phyloP scores from a whole-genome alignment of 1,140 invertebrate genomes.

The Archegozetes longisetosus region DNA sequence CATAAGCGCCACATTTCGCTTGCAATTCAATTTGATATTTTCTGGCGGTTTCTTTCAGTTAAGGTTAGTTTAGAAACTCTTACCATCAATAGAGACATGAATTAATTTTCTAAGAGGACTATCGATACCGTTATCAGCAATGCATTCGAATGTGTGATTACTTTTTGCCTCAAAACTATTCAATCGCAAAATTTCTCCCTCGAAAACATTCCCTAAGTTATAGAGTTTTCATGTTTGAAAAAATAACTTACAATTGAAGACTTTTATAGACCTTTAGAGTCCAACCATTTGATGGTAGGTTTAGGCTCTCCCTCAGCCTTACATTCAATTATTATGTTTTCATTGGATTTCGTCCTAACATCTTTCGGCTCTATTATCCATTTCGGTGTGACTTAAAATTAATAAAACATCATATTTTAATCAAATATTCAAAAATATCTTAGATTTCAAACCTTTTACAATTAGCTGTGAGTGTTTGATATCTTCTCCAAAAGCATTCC shows the following conservation, averaged over 20 bases:
- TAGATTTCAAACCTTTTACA: constrained; percentile 11
- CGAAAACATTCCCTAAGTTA: too few relatives aligned
- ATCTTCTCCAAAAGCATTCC: constrained; percentile 44
- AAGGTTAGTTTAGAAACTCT: too few relatives aligned
- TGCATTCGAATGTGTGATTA: constrained; percentile 13
- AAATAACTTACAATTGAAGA: too few relatives aligned
- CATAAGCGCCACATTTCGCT: too few relatives aligned
- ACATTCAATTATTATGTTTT: constrained; percentile 12
- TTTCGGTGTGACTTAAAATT: constrained; percentile 15
- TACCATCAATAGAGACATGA: constrained; percentile 14
- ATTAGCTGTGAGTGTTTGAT: constrained; percentile 36
- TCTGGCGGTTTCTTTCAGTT: too few relatives aligned
- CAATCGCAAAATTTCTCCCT: too few relatives aligned
- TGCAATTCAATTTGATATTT: too few relatives aligned
- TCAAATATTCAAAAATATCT: not conserved
- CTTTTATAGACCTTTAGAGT: constrained; percentile 15
- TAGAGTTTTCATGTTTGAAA: too few relatives aligned
- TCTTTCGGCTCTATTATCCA: constrained; percentile 19
- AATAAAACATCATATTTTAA: too few relatives aligned
- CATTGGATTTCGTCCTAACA: constrained; percentile 5
- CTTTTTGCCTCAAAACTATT: too few relatives aligned
- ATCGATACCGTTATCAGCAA: constrained; percentile 14
- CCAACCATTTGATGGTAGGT: constrained; percentile 15
- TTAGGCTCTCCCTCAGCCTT: constrained; percentile 16
- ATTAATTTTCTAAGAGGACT: constrained; percentile 12